Conservation (phyloP, 2,797 vertebrate species). For the Limosa lapponica region DNA sequence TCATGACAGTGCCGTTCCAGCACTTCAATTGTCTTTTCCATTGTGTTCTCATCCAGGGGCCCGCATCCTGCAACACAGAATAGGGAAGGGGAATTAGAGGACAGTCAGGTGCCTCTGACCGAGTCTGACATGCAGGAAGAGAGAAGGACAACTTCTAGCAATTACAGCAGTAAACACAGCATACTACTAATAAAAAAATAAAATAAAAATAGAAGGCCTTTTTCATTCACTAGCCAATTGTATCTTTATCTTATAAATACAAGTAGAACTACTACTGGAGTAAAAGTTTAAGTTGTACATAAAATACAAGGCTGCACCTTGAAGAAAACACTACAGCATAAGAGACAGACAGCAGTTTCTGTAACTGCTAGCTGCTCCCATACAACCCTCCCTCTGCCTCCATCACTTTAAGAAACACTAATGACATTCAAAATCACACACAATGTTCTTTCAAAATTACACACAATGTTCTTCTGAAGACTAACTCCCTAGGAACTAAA, state of each 20-base stretch:
- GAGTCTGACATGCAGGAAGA: not conserved
- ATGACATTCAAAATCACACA: not conserved
- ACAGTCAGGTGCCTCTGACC: not conserved
- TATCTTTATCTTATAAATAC: not conserved
- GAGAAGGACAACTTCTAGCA: not conserved
- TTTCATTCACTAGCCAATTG: not conserved
- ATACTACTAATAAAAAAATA: not conserved
- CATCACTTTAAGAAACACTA: not conserved
- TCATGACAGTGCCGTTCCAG: conserved; percentile 94
- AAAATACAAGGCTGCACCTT: not conserved
- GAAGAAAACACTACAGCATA: not conserved
- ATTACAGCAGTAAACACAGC: not conserved
- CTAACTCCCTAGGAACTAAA: not conserved
- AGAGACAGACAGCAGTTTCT: not conserved
- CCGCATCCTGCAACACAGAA: conserved; percentile 81
- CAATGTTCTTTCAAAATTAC: not conserved
- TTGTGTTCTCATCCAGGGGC: conserved; percentile 89
- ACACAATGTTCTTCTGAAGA: not conserved
- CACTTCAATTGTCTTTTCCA: conserved; percentile 94
- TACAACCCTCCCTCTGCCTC: not conserved
- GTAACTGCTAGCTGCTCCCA: not conserved
- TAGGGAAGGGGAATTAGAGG: not conserved
- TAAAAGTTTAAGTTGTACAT: not conserved
- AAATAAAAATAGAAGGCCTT: not conserved
- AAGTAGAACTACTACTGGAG: not conserved